These are phyloP conservation scores for Latrodectus hesperus DNA, from an alignment of 2,888 invertebrate genomes.

Conservation along the genomic window DNA sequence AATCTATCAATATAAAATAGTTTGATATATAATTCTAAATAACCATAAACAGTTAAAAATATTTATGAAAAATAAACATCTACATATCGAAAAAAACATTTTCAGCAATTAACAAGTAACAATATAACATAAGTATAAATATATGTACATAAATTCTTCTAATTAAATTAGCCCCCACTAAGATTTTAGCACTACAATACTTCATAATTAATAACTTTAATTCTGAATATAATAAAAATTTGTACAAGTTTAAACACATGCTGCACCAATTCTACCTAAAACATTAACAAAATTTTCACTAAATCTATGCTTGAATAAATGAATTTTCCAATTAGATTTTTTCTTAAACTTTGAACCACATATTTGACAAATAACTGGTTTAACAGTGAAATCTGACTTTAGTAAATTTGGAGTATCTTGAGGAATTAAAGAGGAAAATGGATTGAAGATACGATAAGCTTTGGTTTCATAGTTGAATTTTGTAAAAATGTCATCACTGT, in stretches of 20 bases:
- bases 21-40: too few relatives aligned
- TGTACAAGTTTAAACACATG: slow-evolving; percentile 29
- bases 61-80: too few relatives aligned
- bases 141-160: too few relatives aligned
- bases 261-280: slow-evolving; percentile 38
- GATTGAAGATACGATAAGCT: background rate
- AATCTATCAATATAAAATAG: too few relatives aligned
- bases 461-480: slow-evolving; percentile 4
- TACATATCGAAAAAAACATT: too few relatives aligned
- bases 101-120: too few relatives aligned
- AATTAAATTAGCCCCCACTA: too few relatives aligned
- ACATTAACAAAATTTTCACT: slow-evolving; percentile 32
- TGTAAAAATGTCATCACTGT: slow-evolving; percentile 28
- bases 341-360: slow-evolving; percentile 32
- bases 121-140: too few relatives aligned
- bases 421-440: slow-evolving; percentile 9
- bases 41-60: too few relatives aligned
- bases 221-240: background rate
- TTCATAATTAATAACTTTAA: too few relatives aligned
- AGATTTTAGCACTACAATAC: too few relatives aligned
- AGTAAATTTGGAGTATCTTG: background rate
- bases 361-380: slow-evolving; percentile 12
- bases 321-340: slow-evolving; percentile 33
- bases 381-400: background rate
- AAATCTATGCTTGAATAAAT: slow-evolving; percentile 34